Conservation (phyloP, 64 coral and sea anemone genomes). For the Hydrozoanthus tunicans region DNA sequence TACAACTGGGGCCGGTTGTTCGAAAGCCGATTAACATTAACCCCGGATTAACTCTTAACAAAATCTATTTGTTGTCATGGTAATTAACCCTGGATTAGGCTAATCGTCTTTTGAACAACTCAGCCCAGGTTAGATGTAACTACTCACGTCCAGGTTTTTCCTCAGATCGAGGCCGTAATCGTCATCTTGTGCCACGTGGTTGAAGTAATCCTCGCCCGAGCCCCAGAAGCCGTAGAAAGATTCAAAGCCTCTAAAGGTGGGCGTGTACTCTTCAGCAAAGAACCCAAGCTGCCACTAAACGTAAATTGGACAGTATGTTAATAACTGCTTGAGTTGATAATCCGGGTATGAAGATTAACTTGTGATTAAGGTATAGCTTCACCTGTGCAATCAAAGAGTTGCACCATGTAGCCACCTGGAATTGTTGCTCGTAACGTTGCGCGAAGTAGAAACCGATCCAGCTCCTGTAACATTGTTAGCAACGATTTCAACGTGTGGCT, state of each 20-base stretch:
- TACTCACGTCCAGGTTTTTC: conserved; percentile 87
- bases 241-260: conserved; percentile 92
- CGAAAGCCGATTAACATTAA: no score
- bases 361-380: neutral
- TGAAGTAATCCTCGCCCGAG: conserved; percentile 91
- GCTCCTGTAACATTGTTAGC: no score
- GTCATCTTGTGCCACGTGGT: conserved; percentile 90
- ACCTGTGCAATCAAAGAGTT: neutral
- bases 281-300: conserved; percentile 96
- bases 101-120: no score
- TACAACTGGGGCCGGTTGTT: no score
- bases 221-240: conserved; percentile 98
- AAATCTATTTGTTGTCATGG: no score
- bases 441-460: no score
- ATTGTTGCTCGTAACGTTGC: no score
- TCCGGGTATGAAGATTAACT: neutral
- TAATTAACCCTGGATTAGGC: no score
- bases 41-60: no score
- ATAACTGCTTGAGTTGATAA: neutral
- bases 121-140: neutral
- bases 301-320: neutral
- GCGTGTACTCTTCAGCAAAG: conserved; percentile 96
- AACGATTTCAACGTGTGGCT: no score
- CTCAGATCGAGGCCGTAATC: conserved; percentile 91
- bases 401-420: no score